Evolutionary conservation across 1,140 invertebrate genomes (phyloP).

Genomic region (Chionoecetes opilio): DNA sequence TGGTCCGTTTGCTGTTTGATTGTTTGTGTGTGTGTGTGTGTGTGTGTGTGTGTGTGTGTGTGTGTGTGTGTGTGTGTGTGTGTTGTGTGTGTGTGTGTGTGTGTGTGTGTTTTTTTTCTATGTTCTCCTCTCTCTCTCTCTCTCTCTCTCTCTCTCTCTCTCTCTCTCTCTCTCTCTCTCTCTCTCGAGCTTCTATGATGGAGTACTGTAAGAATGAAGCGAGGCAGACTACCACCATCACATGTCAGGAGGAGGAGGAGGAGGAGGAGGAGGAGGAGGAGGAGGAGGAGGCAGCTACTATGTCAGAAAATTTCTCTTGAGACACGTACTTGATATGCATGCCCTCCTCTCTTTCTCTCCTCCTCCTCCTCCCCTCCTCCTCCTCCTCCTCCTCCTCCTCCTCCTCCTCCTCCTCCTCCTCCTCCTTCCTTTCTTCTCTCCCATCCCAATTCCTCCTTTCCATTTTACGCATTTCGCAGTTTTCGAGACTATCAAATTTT

Average conservation of each 20-base stretch:
- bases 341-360: not conserved
- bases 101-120: no score
- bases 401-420: not conserved
- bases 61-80: no score
- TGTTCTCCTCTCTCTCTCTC: no score
- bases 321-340: not conserved
- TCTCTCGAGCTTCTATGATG: no score
- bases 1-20: no score
- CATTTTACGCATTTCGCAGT: not conserved
- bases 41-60: no score
- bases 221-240: no score
- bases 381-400: not conserved
- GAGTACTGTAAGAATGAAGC: no score
- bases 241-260: not conserved
- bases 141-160: no score
- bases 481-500: not conserved
- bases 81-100: no score
- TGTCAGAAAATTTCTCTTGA: not conserved
- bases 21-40: no score
- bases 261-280: conserved; percentile 31
- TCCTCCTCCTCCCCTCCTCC: not conserved
- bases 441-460: not conserved
- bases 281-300: not conserved
- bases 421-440: not conserved
- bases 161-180: no score